Conservation (phyloP, 2,888 invertebrate genomes). For the Pyrochroa serraticornis region DNA sequence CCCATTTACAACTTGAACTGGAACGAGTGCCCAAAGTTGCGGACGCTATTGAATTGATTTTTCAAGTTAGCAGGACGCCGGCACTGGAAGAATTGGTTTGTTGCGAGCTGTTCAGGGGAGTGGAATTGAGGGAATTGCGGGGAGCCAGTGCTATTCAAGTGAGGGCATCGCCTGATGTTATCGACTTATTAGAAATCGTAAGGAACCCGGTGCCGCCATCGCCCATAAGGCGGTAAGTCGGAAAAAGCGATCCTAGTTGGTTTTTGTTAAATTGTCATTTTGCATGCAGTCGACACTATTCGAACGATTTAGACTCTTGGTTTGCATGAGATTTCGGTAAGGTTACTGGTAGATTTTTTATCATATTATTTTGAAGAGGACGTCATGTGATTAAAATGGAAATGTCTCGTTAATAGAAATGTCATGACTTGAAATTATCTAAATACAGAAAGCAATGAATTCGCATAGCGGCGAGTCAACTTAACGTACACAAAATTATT, state of each 20-base stretch:
- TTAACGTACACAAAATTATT: too few species aligned
- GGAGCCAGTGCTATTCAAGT: slow-evolving; percentile 74
- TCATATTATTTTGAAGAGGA: background rate
- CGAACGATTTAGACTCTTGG: slow-evolving; percentile 52
- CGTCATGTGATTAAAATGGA: background rate
- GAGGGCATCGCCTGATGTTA: slow-evolving; percentile 46
- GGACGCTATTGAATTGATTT: slow-evolving; percentile 79
- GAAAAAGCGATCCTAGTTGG: too few species aligned
- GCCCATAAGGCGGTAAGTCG: slow-evolving; percentile 50
- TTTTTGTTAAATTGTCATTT: slow-evolving; percentile 7
- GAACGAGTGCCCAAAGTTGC: slow-evolving; percentile 76
- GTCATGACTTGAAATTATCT: too few species aligned
- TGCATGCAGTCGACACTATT: slow-evolving; percentile 50
- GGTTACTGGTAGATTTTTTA: slow-evolving; percentile 12
- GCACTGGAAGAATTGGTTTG: slow-evolving; percentile 80
- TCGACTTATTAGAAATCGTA: slow-evolving; percentile 51
- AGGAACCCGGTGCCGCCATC: slow-evolving; percentile 47
- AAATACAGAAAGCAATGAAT: too few species aligned
- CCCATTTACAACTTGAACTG: slow-evolving; percentile 73
- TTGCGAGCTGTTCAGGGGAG: slow-evolving; percentile 85
- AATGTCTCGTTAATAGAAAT: background rate
- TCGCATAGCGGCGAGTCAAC: too few species aligned
- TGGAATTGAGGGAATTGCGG: slow-evolving; percentile 86
- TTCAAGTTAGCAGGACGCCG: slow-evolving; percentile 73
- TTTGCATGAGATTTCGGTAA: slow-evolving; percentile 49